Evolutionary conservation across 2,888 invertebrate species (phyloP).

Genomic region (Myopa tessellatipennis): DNA sequence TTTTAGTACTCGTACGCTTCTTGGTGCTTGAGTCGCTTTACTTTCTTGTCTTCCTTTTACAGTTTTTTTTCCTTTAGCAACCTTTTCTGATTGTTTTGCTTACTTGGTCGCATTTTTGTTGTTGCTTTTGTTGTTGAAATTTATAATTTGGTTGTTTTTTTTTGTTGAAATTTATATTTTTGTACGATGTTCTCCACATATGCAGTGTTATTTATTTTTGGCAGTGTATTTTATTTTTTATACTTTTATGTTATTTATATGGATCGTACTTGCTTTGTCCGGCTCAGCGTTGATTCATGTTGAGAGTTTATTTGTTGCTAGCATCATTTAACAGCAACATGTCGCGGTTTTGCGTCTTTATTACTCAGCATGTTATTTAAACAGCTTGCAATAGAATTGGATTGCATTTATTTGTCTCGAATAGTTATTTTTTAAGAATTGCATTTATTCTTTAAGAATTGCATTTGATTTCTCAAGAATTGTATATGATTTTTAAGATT

Average conservation of each 20-base stretch:
- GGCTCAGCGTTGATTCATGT: background rate
- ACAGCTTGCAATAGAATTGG: background rate
- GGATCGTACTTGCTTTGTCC: background rate
- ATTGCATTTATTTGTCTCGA: too few relatives aligned
- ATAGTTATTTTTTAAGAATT: too few relatives aligned
- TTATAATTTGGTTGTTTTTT: background rate
- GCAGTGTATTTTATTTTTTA: too few relatives aligned
- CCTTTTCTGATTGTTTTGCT: background rate
- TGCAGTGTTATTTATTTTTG: too few relatives aligned
- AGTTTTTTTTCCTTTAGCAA: background rate
- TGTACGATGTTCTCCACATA: too few relatives aligned
- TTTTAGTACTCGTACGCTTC: background rate
- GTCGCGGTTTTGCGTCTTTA: background rate
- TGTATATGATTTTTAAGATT: too few relatives aligned
- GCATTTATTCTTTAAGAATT: too few relatives aligned
- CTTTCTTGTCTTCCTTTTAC: background rate
- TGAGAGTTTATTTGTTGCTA: conserved; percentile 18
- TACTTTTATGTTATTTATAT: background rate
- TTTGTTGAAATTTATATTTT: too few relatives aligned
- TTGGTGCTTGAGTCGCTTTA: background rate
- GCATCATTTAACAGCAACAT: background rate
- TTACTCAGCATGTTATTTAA: background rate
- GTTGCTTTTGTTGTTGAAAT: background rate
- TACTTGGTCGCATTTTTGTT: background rate
- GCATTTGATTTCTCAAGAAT: too few relatives aligned